Conservation (phyloP, 2,888 invertebrate genomes). For the Mythimna ferrago region DNA sequence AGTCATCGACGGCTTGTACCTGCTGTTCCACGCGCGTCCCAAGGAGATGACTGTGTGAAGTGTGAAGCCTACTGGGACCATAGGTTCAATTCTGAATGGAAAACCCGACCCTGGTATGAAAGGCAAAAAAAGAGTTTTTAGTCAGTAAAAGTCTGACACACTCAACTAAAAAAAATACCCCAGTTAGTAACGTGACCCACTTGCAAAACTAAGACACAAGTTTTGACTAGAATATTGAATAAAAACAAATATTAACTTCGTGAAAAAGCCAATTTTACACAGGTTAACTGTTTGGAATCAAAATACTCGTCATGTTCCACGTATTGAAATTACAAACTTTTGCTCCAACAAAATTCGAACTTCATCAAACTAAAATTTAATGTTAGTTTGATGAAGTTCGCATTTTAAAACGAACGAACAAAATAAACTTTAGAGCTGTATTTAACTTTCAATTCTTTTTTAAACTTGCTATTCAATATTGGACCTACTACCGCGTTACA, state of each 20-base stretch:
- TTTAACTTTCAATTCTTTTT: not conserved
- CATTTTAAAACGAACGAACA: not conserved
- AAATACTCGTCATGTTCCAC: not conserved
- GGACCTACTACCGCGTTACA: not conserved
- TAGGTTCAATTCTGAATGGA: too few relatives aligned
- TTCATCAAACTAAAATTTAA: not conserved
- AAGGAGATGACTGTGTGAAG: too few relatives aligned
- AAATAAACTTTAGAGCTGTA: conserved; percentile 2
- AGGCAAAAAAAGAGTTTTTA: too few relatives aligned
- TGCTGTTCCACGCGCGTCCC: too few relatives aligned
- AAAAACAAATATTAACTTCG: not conserved
- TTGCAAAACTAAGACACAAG: too few relatives aligned
- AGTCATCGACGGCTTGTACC: too few relatives aligned
- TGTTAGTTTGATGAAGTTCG: not conserved
- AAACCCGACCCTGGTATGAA: too few relatives aligned
- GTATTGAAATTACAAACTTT: not conserved
- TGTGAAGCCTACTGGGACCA: too few relatives aligned
- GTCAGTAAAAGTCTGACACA: too few relatives aligned
- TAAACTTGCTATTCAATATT: not conserved
- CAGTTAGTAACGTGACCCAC: too few relatives aligned
- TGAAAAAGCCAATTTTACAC: not conserved
- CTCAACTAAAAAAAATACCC: too few relatives aligned
- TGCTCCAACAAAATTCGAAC: not conserved
- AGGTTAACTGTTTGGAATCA: not conserved
- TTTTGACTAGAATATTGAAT: not conserved